These are phyloP conservation scores for Ectropis grisescens DNA, from an alignment of 1,140 invertebrate genomes.

Conservation along the genomic window DNA sequence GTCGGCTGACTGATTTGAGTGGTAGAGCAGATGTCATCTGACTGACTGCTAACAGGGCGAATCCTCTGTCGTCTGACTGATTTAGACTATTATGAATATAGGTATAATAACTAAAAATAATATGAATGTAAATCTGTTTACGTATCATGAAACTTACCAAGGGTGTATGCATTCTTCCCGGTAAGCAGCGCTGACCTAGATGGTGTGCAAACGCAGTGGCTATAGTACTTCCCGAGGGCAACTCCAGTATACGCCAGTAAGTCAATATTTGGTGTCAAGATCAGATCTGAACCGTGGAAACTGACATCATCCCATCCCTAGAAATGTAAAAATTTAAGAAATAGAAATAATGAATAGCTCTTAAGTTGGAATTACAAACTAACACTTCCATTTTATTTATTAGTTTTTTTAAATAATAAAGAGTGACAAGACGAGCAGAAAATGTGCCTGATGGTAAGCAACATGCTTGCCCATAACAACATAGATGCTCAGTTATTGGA, in stretches of 20 bases:
- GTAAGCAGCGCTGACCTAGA: constrained; percentile 83
- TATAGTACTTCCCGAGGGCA: constrained; percentile 76
- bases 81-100: no score
- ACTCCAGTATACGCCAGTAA: constrained; percentile 83
- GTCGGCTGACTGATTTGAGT: no score
- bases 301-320: constrained; percentile 93
- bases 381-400: constrained; percentile 1
- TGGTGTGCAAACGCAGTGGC: constrained; percentile 82
- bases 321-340: constrained; percentile 16
- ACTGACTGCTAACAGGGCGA: no score
- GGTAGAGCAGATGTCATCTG: no score
- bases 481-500: no score
- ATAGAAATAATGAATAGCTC: neutral
- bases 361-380: constrained; percentile 2
- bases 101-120: no score
- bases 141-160: no score
- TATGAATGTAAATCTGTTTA: no score
- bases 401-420: neutral
- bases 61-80: no score
- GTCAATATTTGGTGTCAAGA: constrained; percentile 89
- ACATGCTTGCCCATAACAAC: no score
- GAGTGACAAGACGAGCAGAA: no score
- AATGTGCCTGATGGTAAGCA: no score
- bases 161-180: constrained; percentile 85
- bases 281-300: constrained; percentile 88